Percentiles rank a stretch among this genome's conserved stretches.
phyloP scores from a whole-genome alignment of 2,888 invertebrate species.

The Epinotia nisella region DNA sequence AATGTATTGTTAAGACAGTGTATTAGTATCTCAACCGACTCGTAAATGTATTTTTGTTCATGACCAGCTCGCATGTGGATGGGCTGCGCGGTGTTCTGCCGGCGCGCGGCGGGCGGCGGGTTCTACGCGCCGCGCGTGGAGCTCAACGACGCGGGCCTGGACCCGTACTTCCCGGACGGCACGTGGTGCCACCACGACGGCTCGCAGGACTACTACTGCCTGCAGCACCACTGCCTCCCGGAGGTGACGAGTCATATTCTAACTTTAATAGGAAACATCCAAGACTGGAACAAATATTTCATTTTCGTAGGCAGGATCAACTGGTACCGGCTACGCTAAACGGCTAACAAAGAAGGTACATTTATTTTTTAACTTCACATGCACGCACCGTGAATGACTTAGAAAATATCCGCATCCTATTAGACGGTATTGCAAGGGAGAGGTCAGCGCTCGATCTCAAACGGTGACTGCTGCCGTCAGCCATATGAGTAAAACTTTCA shows the following conservation, averaged over 20 bases:
- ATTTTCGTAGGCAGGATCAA: no score
- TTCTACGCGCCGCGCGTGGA: slow-evolving; percentile 91
- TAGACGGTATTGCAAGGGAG: no score
- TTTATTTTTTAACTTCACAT: no score
- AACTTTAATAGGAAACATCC: no score
- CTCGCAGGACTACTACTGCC: slow-evolving; percentile 87
- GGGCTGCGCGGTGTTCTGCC: slow-evolving; percentile 92
- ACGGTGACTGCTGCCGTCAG: no score
- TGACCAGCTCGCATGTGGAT: slow-evolving; percentile 88
- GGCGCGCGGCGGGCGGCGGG: slow-evolving; percentile 86
- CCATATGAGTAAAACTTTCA: no score
- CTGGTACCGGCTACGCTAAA: neutral
- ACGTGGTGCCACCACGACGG: slow-evolving; percentile 91
- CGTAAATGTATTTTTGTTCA: neutral
- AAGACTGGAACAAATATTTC: no score
- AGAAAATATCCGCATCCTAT: no score
- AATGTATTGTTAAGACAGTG: no score
- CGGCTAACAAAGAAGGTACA: neutral
- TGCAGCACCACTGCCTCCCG: slow-evolving; percentile 90
- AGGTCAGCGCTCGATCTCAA: no score
- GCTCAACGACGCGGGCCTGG: slow-evolving; percentile 88
- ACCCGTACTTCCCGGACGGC: slow-evolving; percentile 92
- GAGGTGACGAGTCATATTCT: slow-evolving; percentile 86
- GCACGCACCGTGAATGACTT: no score
- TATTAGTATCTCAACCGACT: neutral